A percentile compares a stretch with the other conserved stretches of the same genome.
Conservation (phyloP, 2,113 vertebrate species). For the Speoplatyrhinus poulsoni region DNA sequence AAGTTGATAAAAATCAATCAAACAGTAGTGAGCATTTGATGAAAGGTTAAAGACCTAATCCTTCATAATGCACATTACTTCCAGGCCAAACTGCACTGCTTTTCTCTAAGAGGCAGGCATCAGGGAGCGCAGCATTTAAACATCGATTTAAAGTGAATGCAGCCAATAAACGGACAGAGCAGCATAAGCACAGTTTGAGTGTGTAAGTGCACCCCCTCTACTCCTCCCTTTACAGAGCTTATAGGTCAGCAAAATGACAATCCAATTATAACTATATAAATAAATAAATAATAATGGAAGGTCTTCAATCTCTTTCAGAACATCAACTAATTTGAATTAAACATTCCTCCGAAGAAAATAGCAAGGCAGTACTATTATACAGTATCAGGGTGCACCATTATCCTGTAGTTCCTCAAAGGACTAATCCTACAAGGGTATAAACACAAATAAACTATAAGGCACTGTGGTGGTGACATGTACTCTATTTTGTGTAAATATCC, state of each 20-base stretch:
- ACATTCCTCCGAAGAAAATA: constrained; percentile 37
- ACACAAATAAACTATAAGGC: constrained; percentile 37
- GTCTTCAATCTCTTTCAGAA: constrained; percentile 7
- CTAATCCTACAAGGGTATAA: constrained; percentile 39
- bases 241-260: not conserved
- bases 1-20: not conserved
- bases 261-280: not conserved
- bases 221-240: not conserved
- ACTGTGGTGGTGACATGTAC: constrained; percentile 42
- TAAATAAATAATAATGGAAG: constrained; percentile 27
- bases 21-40: constrained; percentile 1
- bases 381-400: constrained; percentile 47
- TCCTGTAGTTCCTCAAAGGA: constrained; percentile 39
- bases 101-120: no score
- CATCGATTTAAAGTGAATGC: not conserved
- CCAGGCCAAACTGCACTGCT: not conserved
- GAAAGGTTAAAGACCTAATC: constrained; percentile 1
- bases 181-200: no score
- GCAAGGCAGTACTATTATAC: constrained; percentile 61
- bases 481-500: constrained; percentile 41
- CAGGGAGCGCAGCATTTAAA: not conserved
- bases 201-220: not conserved
- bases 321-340: constrained; percentile 36
- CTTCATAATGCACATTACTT: constrained; percentile 1
- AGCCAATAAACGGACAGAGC: not conserved